Conservation (phyloP, 1,140 invertebrate species). For the Gryon sp. region DNA sequence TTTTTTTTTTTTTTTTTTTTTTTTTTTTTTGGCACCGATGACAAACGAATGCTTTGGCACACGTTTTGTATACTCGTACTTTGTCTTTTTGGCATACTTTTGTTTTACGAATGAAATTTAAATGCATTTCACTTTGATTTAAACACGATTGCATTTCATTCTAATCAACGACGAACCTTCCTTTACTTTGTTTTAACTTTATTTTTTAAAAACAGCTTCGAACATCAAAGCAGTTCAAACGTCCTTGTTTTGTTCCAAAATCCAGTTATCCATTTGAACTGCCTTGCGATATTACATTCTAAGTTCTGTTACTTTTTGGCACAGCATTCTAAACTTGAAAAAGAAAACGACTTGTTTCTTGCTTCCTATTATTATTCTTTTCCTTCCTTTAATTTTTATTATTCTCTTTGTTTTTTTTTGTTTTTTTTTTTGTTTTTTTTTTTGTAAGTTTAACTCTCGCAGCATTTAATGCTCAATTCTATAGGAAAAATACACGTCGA, state of each 20-base stretch:
- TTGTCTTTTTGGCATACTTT: slow-evolving; percentile 66
- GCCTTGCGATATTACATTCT: too few relatives aligned
- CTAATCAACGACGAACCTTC: too few relatives aligned
- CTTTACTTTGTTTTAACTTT: too few relatives aligned
- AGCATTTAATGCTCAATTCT: slow-evolving; percentile 59
- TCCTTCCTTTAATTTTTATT: slow-evolving; percentile 5
- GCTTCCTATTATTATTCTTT: slow-evolving; percentile 13
- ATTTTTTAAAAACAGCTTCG: too few relatives aligned
- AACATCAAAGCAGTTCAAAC: too few relatives aligned
- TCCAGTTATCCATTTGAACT: too few relatives aligned
- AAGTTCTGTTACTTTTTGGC: too few relatives aligned
- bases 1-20: too few relatives aligned
- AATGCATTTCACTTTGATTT: too few relatives aligned
- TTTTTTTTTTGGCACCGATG: slow-evolving; percentile 39
- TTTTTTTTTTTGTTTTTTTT: slow-evolving; percentile 1
- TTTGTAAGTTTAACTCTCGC: slow-evolving; percentile 44
- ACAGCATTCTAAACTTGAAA: slow-evolving; percentile 48
- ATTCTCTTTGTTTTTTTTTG: slow-evolving; percentile 11
- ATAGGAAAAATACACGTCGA: slow-evolving; percentile 72
- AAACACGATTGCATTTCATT: too few relatives aligned
- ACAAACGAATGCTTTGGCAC: slow-evolving; percentile 71
- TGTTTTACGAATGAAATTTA: too few relatives aligned
- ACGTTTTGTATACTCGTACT: slow-evolving; percentile 60
- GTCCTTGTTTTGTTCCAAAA: too few relatives aligned
- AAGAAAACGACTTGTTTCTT: background rate